Evolutionary conservation across 2,888 invertebrate species (phyloP).

Genomic region (Allacma fusca): DNA sequence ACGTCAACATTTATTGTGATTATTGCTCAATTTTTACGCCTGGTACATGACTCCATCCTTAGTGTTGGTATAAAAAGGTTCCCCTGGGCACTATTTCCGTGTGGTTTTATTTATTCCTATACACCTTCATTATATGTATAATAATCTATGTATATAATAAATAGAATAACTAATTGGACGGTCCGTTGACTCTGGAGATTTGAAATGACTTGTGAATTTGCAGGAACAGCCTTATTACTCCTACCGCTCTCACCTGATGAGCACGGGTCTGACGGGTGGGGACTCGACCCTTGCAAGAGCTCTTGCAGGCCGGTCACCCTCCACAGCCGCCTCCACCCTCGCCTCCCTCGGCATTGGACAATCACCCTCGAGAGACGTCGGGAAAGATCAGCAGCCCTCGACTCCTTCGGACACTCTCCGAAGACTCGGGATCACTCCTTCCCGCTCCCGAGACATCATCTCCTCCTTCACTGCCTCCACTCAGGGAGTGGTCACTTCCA

Average conservation of each 20-base stretch:
- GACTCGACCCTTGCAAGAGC: slow-evolving; percentile 72
- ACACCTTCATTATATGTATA: no score
- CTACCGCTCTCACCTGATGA: slow-evolving; percentile 72
- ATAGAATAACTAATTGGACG: no score
- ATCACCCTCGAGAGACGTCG: slow-evolving; percentile 31
- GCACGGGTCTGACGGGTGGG: slow-evolving; percentile 63
- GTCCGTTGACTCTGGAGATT: no score
- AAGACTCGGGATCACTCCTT: slow-evolving; percentile 56
- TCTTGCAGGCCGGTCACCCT: slow-evolving; percentile 59
- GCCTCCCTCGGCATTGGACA: slow-evolving; percentile 56
- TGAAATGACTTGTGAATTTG: background rate
- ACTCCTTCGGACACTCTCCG: slow-evolving; percentile 52
- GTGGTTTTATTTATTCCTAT: no score
- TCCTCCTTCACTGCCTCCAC: slow-evolving; percentile 49
- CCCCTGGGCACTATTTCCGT: no score
- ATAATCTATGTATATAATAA: no score
- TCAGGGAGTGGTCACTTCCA: slow-evolving; percentile 34
- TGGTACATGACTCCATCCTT: no score
- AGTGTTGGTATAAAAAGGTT: no score
- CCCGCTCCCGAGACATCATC: slow-evolving; percentile 60
- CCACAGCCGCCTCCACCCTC: slow-evolving; percentile 56
- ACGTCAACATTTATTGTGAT: no score
- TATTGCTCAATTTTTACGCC: no score
- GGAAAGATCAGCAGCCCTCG: background rate
- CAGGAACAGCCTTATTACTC: slow-evolving; percentile 65